Percentiles rank a stretch among this genome's conserved stretches.
These are phyloP conservation scores for Paraescarpia echinospica DNA, from an alignment of 1,140 invertebrate genomes.

Conservation along the genomic window DNA sequence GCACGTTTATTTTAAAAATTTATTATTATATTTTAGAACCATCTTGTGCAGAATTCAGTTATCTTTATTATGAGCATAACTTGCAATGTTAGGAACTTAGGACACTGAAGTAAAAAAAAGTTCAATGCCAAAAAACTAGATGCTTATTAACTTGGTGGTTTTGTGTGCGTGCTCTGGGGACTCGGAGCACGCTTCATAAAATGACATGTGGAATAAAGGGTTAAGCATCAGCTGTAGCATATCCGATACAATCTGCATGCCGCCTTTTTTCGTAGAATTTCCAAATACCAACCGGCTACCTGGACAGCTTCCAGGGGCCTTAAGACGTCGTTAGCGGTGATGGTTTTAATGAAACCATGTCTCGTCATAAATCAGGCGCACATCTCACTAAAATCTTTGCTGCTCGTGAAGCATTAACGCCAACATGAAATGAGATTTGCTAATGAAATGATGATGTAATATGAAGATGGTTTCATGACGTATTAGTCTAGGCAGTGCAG, in stretches of 20 bases:
- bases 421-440: neutral
- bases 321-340: neutral
- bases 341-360: neutral
- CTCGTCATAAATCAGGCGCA: neutral
- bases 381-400: neutral
- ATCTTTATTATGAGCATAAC: no score
- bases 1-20: no score
- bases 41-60: no score
- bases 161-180: no score
- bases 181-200: no score
- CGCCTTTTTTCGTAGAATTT: neutral
- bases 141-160: no score
- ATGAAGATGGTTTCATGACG: neutral
- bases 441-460: neutral
- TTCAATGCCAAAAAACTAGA: no score
- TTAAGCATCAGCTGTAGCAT: neutral
- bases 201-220: no score
- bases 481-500: neutral
- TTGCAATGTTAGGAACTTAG: no score
- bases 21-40: no score
- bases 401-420: neutral
- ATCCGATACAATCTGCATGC: neutral
- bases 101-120: no score
- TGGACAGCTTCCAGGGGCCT: neutral
- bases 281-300: neutral